phyloP scores from a whole-genome alignment of 2,888 invertebrate species.

The Caenorhabditis sp. region DNA sequence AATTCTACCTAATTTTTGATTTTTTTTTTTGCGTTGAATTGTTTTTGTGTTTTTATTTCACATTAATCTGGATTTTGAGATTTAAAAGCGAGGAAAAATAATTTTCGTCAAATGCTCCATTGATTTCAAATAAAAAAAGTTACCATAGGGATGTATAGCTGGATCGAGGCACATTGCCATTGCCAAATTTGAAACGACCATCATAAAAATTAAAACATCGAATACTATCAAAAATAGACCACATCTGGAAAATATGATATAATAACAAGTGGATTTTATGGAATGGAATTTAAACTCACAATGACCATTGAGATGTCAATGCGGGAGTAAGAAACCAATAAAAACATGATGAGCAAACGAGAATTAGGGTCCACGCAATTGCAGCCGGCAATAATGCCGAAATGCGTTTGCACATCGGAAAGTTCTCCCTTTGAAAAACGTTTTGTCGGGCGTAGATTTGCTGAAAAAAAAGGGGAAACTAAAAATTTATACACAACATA shows the following conservation, averaged over 20 bases:
- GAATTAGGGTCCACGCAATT: slow-evolving; percentile 94
- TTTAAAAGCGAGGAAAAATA: no score
- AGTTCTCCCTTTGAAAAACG: not conserved
- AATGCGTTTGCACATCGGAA: slow-evolving; percentile 82
- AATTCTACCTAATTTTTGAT: no score
- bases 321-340: slow-evolving; percentile 61
- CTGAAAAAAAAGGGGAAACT: no score
- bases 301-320: slow-evolving; percentile 21
- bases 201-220: slow-evolving; percentile 92
- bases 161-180: slow-evolving; percentile 89
- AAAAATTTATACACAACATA: no score
- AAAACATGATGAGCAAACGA: slow-evolving; percentile 75
- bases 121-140: no score
- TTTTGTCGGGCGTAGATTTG: no score
- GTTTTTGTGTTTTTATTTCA: no score
- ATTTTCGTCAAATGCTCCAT: no score
- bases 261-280: no score
- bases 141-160: slow-evolving; percentile 55
- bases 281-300: slow-evolving; percentile 21
- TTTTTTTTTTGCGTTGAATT: no score
- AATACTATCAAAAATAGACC: slow-evolving; percentile 77
- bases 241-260: slow-evolving; percentile 31
- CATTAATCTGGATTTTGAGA: no score
- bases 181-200: slow-evolving; percentile 97
- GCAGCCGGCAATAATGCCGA: slow-evolving; percentile 97